Evolutionary conservation across 1,140 invertebrate genomes (phyloP), one percentile per base, ranked within the genome.

Genomic region (Drosophila bipectinata): DNA sequence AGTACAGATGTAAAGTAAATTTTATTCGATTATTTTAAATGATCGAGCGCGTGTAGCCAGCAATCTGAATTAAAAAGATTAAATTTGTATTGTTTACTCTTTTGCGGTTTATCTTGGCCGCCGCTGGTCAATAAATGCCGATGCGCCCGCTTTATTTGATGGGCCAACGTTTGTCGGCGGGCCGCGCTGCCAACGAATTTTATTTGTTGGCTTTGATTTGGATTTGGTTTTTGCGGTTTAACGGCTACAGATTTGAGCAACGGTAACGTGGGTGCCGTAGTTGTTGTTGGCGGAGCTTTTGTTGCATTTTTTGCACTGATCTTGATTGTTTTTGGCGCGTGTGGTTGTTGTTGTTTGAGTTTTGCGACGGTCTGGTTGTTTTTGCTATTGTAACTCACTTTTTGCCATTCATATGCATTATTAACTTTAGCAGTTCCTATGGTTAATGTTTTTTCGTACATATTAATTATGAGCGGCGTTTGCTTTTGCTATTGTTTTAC

Each of bases 341-440:
- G 47, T 30, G 48, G 59, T 41, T 64, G 71, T 24, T 67, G 58
- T 49, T 72, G 45, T 30, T 62, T 54, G 34, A 44, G 32, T 68
- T 79, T 51, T 34, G 49, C 56, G 61, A 44, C 56, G 51, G 66
- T 10, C 51, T 51, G 63, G 79, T 44, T 45, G 67, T 30, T 66
- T 76, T 72, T 90, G 77, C 80, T 90, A 57, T 49, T 75, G 49
- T 90, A 90, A 62, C 67, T 90, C 69, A 90, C 88, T 90, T 77
- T 90, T 79, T 90, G 82, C 88, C 88, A 90, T 73, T 72, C 79
- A 76, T 90, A 89, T 90, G 79, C 84, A 79, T 88, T 89, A 84
- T 88, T 88, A 84, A 83, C 84, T 89, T 89, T 88, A 55, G 83
- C 56, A 79, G 72, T 88, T 88, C 83, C 83, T 79, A 73, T 79